These are phyloP conservation scores for Ichneumoninae sp. DNA, from an alignment of 2,888 invertebrate genomes.

Conservation along the genomic window DNA sequence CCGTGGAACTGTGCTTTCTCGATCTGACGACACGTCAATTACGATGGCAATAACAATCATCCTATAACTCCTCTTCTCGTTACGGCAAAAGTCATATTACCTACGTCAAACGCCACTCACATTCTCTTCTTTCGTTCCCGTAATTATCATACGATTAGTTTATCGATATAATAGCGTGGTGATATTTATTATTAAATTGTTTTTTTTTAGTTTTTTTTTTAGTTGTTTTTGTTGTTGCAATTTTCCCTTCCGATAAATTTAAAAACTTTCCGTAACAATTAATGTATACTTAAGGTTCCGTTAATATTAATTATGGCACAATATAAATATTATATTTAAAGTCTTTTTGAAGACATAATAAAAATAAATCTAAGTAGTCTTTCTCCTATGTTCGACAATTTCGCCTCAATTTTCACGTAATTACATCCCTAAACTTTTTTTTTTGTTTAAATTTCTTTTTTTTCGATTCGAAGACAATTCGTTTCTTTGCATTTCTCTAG, in stretches of 20 bases:
- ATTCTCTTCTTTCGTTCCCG: conserved; percentile 36
- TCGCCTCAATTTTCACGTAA: conserved; percentile 72
- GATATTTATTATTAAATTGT: conserved; percentile 38
- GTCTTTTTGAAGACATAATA: conserved; percentile 84
- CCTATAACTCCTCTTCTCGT: not conserved
- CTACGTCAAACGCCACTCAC: conserved; percentile 37
- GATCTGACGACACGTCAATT: conserved; percentile 30
- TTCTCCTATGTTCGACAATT: conserved; percentile 81
- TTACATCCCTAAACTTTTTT: conserved; percentile 74
- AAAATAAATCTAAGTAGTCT: conserved; percentile 84
- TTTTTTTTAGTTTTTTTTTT: conserved; percentile 39
- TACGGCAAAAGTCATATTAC: conserved; percentile 47
- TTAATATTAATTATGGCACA: conserved; percentile 84
- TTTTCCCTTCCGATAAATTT: conserved; percentile 82
- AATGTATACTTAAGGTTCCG: conserved; percentile 83
- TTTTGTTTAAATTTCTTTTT: conserved; percentile 58
- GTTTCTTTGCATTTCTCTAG: conserved; percentile 52
- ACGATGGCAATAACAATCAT: conserved; percentile 21
- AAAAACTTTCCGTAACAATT: conserved; percentile 82
- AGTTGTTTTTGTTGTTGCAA: conserved; percentile 74
- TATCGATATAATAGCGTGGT: conserved; percentile 53
- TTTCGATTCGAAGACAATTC: conserved; percentile 67
- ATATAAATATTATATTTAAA: conserved; percentile 84
- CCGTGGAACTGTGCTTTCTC: conserved; percentile 24
- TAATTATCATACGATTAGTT: conserved; percentile 58